Conservation (phyloP, 2,888 invertebrate species). For the Trachelus stipa region DNA sequence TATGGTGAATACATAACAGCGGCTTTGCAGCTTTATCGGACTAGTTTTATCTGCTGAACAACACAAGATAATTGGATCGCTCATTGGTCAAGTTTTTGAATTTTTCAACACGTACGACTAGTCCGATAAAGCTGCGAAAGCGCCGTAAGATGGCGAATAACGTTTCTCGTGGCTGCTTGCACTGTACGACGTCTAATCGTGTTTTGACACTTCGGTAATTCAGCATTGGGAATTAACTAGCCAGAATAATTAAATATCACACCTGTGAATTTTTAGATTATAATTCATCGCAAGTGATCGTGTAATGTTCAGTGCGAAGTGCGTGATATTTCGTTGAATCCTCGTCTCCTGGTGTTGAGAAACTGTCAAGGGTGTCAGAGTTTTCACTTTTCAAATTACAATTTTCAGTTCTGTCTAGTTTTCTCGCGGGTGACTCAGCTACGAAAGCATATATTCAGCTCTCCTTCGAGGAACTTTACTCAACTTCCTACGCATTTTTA, state of each 20-base stretch:
- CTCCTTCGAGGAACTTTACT: not conserved
- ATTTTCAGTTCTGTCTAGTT: constrained; percentile 8
- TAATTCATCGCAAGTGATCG: not conserved
- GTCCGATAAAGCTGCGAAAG: not conserved
- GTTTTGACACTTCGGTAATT: not conserved
- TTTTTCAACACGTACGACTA: not conserved
- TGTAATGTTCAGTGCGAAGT: not conserved
- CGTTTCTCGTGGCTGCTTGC: not conserved
- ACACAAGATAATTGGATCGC: not conserved
- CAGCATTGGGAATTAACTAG: not conserved
- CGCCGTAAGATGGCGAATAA: not conserved
- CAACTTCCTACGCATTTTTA: constrained; percentile 12
- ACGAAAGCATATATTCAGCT: not conserved
- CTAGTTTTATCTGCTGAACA: not conserved
- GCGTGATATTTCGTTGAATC: not conserved
- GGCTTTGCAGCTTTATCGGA: not conserved
- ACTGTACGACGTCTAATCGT: not conserved
- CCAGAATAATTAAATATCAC: not conserved
- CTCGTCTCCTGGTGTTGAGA: not conserved
- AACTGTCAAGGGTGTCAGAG: not conserved
- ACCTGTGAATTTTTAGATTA: not conserved
- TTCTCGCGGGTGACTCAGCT: constrained; percentile 20
- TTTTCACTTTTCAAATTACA: not conserved
- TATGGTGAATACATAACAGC: not conserved
- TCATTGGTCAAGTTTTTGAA: not conserved